Conservation (phyloP, 2,797 vertebrate species). For the Orientallactaga sibirica region DNA sequence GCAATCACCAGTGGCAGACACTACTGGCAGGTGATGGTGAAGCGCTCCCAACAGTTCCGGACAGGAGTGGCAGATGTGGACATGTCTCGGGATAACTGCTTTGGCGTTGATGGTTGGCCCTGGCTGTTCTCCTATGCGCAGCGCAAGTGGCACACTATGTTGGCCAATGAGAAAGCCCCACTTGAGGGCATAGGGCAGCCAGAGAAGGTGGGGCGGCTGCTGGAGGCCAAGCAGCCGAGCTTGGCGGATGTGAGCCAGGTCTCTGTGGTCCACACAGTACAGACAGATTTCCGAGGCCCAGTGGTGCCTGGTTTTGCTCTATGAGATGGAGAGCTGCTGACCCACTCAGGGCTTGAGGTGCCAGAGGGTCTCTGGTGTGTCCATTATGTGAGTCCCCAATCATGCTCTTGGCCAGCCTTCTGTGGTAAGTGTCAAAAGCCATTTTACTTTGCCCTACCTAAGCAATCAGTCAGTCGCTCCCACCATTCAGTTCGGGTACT, state of each 20-base stretch:
- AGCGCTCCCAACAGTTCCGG: conserved; percentile 93
- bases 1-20: conserved; percentile 90
- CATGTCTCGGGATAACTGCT: conserved; percentile 92
- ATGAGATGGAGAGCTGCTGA: conserved; percentile 95
- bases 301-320: conserved; percentile 94
- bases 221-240: conserved; percentile 90
- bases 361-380: conserved; percentile 88
- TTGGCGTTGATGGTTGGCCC: conserved; percentile 91
- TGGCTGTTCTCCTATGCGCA: conserved; percentile 94
- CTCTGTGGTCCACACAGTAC: conserved; percentile 88
- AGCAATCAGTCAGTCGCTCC: not conserved
- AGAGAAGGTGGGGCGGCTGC: conserved; percentile 92
- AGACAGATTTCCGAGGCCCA: conserved; percentile 88
- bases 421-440: conserved; percentile 36
- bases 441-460: conserved; percentile 41
- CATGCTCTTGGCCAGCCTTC: not conserved
- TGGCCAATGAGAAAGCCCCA: conserved; percentile 91
- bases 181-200: conserved; percentile 92
- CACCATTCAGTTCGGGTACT: not conserved
- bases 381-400: conserved; percentile 19
- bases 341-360: conserved; percentile 93
- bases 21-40: conserved; percentile 96
- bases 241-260: conserved; percentile 90
- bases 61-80: conserved; percentile 92
- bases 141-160: conserved; percentile 93